These are phyloP conservation scores for Eristalis pertinax DNA, from an alignment of 2,888 invertebrate genomes.

Conservation along the genomic window DNA sequence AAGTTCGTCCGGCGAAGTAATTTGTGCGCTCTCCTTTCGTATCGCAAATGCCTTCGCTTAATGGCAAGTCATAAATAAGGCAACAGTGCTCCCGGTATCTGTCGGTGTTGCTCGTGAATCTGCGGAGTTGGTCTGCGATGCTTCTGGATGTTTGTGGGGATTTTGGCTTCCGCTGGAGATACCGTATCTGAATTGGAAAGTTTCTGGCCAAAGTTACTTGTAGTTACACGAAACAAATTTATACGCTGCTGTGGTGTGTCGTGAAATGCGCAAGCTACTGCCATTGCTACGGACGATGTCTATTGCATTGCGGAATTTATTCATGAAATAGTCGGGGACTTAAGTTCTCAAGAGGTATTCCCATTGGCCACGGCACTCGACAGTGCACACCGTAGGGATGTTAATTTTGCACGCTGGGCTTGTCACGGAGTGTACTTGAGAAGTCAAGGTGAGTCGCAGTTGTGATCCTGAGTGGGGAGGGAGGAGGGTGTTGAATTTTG, in stretches of 20 bases:
- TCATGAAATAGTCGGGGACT: not conserved
- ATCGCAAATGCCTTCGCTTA: conserved; percentile 4
- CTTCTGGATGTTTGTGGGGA: not conserved
- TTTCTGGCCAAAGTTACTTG: not conserved
- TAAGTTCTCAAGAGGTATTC: not conserved
- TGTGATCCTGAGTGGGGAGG: not conserved
- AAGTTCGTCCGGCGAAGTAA: conserved; percentile 21
- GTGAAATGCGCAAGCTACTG: conserved; percentile 1
- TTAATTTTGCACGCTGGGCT: not conserved
- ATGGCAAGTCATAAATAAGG: conserved; percentile 7
- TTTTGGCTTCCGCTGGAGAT: too few species aligned
- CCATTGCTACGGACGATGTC: not conserved
- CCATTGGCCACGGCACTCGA: not conserved
- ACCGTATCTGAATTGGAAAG: not conserved
- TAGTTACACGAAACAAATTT: not conserved
- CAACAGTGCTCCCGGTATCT: not conserved
- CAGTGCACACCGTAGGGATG: not conserved
- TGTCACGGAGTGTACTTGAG: not conserved
- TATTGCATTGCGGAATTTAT: not conserved
- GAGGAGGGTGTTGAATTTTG: not conserved
- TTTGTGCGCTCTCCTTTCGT: conserved; percentile 8
- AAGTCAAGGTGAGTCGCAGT: not conserved
- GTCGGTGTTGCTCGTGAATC: not conserved
- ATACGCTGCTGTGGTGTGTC: not conserved
- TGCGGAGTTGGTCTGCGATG: not conserved